These are phyloP conservation scores for Notodonta ziczac DNA, from an alignment of 2,888 invertebrate species.

Conservation along the genomic window DNA sequence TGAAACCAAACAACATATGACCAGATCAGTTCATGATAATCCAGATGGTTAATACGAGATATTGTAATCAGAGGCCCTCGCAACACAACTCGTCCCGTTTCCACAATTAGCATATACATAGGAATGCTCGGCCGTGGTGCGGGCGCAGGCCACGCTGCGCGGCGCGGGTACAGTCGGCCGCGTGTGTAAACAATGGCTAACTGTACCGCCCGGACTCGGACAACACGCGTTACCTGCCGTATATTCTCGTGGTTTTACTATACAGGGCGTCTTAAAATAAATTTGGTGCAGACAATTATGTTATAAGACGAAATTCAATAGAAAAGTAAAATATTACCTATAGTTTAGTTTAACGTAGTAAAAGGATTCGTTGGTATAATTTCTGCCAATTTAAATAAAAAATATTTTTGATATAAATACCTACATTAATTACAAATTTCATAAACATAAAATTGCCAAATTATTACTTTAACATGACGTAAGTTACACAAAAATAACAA, in stretches of 20 bases:
- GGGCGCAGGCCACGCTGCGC: slow-evolving; percentile 8
- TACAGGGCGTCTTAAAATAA: slow-evolving; percentile 18
- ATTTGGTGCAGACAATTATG: no score
- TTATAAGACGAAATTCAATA: no score
- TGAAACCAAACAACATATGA: neutral
- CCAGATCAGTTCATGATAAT: neutral
- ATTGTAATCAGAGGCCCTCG: neutral
- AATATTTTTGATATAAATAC: neutral
- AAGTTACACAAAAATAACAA: neutral
- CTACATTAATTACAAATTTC: neutral
- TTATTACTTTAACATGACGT: neutral
- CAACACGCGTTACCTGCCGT: slow-evolving; percentile 24
- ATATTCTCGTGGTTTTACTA: slow-evolving; percentile 18
- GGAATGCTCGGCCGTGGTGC: slow-evolving; percentile 5
- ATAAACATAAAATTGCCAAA: neutral
- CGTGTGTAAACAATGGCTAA: slow-evolving; percentile 54
- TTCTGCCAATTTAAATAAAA: neutral
- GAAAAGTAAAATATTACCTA: neutral
- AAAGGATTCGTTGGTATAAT: no score
- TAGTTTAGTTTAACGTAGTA: no score
- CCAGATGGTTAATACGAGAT: neutral
- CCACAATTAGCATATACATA: neutral
- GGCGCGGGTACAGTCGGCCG: slow-evolving; percentile 23
- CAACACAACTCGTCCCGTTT: slow-evolving; percentile 1
- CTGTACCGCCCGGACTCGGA: slow-evolving; percentile 50